Evolutionary conservation across 2,797 vertebrate species (phyloP).

Genomic region (Enteromius anoplus): DNA sequence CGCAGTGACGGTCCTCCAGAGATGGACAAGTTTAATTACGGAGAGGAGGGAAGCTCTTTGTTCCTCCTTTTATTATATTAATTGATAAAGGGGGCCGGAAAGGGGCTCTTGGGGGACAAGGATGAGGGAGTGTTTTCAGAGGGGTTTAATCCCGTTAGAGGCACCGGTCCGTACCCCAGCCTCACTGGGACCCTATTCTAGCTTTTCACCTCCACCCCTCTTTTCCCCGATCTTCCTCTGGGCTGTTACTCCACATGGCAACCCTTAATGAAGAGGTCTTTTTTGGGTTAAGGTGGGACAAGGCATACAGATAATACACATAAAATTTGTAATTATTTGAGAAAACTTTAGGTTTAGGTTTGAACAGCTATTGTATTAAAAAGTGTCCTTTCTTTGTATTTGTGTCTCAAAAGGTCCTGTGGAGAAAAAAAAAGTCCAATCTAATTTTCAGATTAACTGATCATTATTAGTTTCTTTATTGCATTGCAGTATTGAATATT

Average conservation of each 20-base stretch:
- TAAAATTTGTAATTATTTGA: no score
- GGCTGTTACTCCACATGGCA: constrained; percentile 51
- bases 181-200: constrained; percentile 52
- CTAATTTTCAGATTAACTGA: neutral
- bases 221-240: neutral
- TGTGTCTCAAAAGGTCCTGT: neutral
- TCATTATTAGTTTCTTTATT: neutral
- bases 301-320: neutral
- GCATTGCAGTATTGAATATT: neutral
- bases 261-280: constrained; percentile 77
- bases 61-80: constrained; percentile 84
- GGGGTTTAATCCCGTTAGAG: constrained; percentile 79
- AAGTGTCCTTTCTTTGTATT: neutral
- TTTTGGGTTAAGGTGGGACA: constrained; percentile 67
- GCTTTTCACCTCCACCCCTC: constrained; percentile 23
- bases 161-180: constrained; percentile 64
- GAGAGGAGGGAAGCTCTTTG: constrained; percentile 78
- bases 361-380: neutral
- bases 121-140: constrained; percentile 69
- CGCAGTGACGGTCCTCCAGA: constrained; percentile 75
- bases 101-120: constrained; percentile 60
- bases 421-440: neutral
- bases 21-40: constrained; percentile 80
- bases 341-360: neutral
- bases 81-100: constrained; percentile 79